These are phyloP conservation scores for Microcebus lehilahytsara DNA, from an alignment of 2,113 vertebrate species.

Conservation along the genomic window DNA sequence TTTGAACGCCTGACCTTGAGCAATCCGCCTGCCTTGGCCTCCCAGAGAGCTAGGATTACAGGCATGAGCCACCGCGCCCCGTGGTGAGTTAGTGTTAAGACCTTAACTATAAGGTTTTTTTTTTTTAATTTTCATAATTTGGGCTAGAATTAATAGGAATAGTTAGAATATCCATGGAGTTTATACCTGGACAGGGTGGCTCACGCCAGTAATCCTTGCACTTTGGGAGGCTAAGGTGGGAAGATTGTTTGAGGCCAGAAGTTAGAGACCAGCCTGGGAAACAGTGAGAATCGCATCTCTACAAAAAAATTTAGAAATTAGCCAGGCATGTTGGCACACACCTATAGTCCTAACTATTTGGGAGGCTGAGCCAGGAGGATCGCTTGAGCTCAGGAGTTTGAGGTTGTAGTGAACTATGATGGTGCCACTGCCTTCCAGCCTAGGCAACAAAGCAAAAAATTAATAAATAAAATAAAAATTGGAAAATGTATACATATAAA, in stretches of 20 bases:
- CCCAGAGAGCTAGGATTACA: too few species aligned
- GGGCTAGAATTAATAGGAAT: conserved; percentile 4
- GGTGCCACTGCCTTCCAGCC: too few species aligned
- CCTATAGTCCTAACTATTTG: not conserved
- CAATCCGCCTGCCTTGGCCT: too few species aligned
- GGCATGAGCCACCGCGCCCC: too few species aligned
- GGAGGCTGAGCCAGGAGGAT: not conserved
- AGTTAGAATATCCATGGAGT: not conserved
- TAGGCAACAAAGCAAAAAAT: too few species aligned
- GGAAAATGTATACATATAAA: too few species aligned
- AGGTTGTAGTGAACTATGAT: too few species aligned
- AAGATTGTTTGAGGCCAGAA: not conserved
- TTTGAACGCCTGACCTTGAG: too few species aligned
- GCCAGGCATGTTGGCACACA: not conserved
- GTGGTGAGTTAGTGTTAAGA: conserved; percentile 1
- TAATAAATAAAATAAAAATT: too few species aligned
- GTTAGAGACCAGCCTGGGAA: not conserved
- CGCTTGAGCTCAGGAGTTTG: too few species aligned
- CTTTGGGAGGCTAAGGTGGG: not conserved
- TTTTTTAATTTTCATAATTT: conserved; percentile 35
- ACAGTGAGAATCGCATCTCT: not conserved
- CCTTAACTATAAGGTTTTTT: conserved; percentile 24
- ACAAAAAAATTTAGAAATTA: not conserved
- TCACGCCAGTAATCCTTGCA: not conserved
- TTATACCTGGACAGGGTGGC: too few species aligned